Conservation (phyloP, 2,113 vertebrate species). For the Agelaius tricolor region DNA sequence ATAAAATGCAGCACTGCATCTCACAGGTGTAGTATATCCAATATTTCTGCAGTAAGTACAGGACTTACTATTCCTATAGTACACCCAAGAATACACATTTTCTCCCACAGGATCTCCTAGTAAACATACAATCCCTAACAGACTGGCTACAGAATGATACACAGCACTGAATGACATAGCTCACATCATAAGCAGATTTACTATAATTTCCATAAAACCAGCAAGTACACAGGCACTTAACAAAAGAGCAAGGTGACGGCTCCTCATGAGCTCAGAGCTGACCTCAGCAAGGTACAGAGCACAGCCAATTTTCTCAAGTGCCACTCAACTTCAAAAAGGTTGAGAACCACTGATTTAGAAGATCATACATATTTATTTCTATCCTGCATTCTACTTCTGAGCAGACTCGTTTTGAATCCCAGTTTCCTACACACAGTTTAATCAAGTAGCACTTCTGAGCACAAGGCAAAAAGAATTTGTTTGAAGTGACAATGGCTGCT, state of each 20-base stretch:
- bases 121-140: neutral
- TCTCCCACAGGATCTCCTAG: neutral
- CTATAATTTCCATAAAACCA: slow-evolving; percentile 32
- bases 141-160: neutral
- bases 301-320: slow-evolving; percentile 60
- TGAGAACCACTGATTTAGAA: slow-evolving; percentile 64
- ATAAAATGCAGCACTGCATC: neutral
- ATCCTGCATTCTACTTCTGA: neutral
- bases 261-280: neutral
- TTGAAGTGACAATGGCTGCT: neutral
- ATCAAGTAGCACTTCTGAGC: neutral
- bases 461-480: neutral
- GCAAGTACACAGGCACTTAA: slow-evolving; percentile 36
- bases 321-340: slow-evolving; percentile 56
- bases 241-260: slow-evolving; percentile 30
- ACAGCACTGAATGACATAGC: neutral
- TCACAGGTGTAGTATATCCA: neutral
- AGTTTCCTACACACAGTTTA: neutral
- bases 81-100: neutral
- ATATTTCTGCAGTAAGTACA: neutral
- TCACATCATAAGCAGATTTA: slow-evolving; percentile 39
- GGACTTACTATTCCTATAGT: neutral
- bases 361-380: slow-evolving; percentile 59
- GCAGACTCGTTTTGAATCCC: neutral
- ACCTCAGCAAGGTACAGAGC: slow-evolving; percentile 40